phyloP scores from a whole-genome alignment of 2,113 vertebrate genomes.

The Xenopus tropicalis region UCB_Xtro_10.0 CM004444.2:50467501-50468000 shows the following conservation, averaged over 20 bases:
- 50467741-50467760: too few relatives aligned
- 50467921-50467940: neutral
- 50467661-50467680: neutral
- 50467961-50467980: too few relatives aligned
- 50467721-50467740: neutral
- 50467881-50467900: neutral
- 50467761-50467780: neutral
- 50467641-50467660: neutral
- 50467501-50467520: too few relatives aligned
- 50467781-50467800: slow-evolving; percentile 1
- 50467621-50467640: neutral
- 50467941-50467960: too few relatives aligned
- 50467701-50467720: too few relatives aligned
- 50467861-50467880: neutral
- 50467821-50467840: neutral
- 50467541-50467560: too few relatives aligned
- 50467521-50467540: too few relatives aligned
- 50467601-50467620: neutral
- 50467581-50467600: neutral
- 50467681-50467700: too few relatives aligned
- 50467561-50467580: too few relatives aligned
- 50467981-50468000: too few relatives aligned
- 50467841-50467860: neutral
- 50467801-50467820: neutral
- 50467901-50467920: neutral